A percentile compares a stretch with the other conserved stretches of the same genome.
phyloP scores from a whole-genome alignment of 2,113 vertebrate species.

The Psittacus erithacus region DNA sequence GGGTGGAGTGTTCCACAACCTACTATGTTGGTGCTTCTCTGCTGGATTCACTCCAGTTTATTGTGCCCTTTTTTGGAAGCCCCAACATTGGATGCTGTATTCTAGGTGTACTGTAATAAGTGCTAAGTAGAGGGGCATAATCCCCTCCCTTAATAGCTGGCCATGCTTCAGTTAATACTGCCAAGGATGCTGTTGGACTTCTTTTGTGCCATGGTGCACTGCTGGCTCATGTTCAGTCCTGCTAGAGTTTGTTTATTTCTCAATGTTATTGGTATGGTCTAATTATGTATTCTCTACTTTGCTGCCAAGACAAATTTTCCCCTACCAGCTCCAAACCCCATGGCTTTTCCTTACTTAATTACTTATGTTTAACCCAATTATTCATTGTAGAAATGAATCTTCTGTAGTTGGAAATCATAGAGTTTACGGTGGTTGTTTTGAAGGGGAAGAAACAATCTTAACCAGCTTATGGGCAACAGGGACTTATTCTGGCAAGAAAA shows the following conservation, averaged over 20 bases:
- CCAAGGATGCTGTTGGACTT: neutral
- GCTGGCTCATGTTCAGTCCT: neutral
- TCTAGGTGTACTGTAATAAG: neutral
- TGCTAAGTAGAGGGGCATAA: neutral
- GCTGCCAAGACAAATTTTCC: neutral
- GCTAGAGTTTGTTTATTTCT: neutral
- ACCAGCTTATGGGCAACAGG: neutral
- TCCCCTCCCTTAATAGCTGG: neutral
- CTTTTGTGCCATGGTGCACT: neutral
- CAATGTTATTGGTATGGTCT: neutral
- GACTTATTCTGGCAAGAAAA: neutral
- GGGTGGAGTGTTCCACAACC: neutral
- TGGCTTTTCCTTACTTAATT: neutral
- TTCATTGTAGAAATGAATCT: neutral
- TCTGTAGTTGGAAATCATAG: neutral
- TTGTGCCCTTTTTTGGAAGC: neutral
- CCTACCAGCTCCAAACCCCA: neutral
- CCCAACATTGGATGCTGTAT: neutral
- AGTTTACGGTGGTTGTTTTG: neutral
- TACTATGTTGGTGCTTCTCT: neutral
- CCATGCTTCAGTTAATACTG: neutral
- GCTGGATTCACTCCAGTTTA: neutral
- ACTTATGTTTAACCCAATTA: neutral
- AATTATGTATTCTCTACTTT: neutral
- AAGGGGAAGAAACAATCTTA: neutral